Conservation (phyloP, 2,797 vertebrate species). For the Percopsis omiscomaycus region DNA sequence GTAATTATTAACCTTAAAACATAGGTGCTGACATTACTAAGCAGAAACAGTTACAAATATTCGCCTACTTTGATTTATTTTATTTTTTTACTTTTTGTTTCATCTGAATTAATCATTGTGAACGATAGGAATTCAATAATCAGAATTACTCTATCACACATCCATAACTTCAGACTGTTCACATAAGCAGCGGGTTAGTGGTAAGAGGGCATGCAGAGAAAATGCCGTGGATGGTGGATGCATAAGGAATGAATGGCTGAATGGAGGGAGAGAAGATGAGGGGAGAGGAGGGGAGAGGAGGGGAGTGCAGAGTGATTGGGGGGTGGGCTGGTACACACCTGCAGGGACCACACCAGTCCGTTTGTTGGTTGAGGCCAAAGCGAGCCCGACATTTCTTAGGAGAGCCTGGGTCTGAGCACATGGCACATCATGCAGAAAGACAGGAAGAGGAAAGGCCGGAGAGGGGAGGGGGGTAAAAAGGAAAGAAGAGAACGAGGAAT, state of each 20-base stretch:
- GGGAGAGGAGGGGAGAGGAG: conserved; percentile 11
- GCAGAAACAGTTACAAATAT: too few relatives aligned
- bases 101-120: too few relatives aligned
- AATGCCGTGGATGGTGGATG: too few relatives aligned
- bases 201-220: conserved; percentile 53
- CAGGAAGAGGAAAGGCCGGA: conserved; percentile 71
- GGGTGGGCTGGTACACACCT: conserved; percentile 88
- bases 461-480: conserved; percentile 34
- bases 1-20: too few relatives aligned
- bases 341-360: conserved; percentile 99
- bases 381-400: conserved; percentile 99
- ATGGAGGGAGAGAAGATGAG: conserved; percentile 26
- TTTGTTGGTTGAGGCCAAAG: conserved; percentile 99
- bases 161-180: neutral
- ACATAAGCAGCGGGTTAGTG: conserved; percentile 53
- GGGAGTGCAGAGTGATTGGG: neutral
- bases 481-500: conserved; percentile 11
- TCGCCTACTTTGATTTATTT: too few relatives aligned
- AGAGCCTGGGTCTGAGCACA: conserved; percentile 95
- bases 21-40: too few relatives aligned
- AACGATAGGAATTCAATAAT: too few relatives aligned
- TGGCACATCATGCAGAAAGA: conserved; percentile 82
- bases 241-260: conserved; percentile 26
- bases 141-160: too few relatives aligned
- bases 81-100: too few relatives aligned